A percentile compares a stretch with the other conserved stretches of the same genome.
Conservation (phyloP, 2,888 invertebrate species). For the Epistrophe grossulariae region DNA sequence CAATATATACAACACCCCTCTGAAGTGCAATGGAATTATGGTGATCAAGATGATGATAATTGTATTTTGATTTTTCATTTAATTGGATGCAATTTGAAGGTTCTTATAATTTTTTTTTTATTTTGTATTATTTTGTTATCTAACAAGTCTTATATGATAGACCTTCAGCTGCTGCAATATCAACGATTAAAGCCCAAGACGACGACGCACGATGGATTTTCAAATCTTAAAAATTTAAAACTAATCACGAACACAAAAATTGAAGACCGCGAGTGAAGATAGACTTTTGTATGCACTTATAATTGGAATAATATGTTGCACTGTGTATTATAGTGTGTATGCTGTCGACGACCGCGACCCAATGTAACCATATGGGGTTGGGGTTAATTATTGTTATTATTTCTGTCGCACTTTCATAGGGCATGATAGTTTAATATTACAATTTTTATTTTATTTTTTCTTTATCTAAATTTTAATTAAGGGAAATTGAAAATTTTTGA, state of each 20-base stretch:
- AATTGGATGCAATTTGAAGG: slow-evolving; percentile 64
- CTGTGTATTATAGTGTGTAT: too few relatives aligned
- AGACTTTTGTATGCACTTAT: slow-evolving; percentile 57
- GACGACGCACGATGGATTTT: slow-evolving; percentile 33
- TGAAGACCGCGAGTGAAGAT: background rate
- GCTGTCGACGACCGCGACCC: slow-evolving; percentile 42
- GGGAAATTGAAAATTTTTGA: background rate
- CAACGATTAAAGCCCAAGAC: background rate
- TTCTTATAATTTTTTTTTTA: slow-evolving; percentile 1
- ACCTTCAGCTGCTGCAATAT: slow-evolving; percentile 51
- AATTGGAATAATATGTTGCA: slow-evolving; percentile 64
- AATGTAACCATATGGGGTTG: slow-evolving; percentile 59
- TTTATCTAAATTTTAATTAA: background rate
- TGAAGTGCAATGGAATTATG: slow-evolving; percentile 5
- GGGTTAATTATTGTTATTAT: slow-evolving; percentile 43
- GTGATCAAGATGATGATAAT: slow-evolving; percentile 51
- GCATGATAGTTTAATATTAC: background rate
- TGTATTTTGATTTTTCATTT: slow-evolving; percentile 69
- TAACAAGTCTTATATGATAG: slow-evolving; percentile 32
- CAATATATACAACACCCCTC: slow-evolving; percentile 39
- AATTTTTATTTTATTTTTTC: background rate
- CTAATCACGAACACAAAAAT: slow-evolving; percentile 61
- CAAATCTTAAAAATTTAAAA: slow-evolving; percentile 70
- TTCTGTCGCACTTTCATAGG: slow-evolving; percentile 5
- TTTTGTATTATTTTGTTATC: slow-evolving; percentile 42